phyloP scores from a whole-genome alignment of 2,888 invertebrate species.

The Polyommatus iphigenia region DNA sequence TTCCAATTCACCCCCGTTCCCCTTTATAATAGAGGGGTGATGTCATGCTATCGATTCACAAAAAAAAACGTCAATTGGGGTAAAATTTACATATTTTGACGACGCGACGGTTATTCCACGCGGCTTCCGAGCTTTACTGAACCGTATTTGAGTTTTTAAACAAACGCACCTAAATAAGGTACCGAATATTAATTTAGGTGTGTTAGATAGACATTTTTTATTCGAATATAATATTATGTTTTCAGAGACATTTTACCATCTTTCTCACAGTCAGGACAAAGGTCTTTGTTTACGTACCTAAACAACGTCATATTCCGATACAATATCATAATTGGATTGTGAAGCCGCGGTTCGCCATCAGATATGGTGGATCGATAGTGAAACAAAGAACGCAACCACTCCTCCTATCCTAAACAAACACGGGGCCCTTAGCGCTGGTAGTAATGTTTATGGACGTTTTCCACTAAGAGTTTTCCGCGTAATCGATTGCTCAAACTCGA shows the following conservation, averaged over 20 bases:
- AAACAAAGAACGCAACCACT: slow-evolving; percentile 15
- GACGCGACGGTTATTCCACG: slow-evolving; percentile 1
- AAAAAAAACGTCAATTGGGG: slow-evolving; percentile 16
- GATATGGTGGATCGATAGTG: slow-evolving; percentile 1
- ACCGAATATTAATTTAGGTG: not conserved
- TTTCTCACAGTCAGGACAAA: not conserved
- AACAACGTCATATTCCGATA: not conserved
- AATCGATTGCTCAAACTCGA: not conserved
- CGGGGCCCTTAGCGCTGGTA: not conserved
- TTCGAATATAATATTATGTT: not conserved
- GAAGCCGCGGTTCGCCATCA: slow-evolving; percentile 14
- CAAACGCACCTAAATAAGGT: not conserved
- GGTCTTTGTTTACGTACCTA: not conserved
- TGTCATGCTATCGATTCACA: slow-evolving; percentile 20
- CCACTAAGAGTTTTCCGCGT: not conserved
- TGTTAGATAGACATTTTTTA: not conserved
- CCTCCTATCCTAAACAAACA: not conserved
- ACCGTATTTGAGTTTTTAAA: not conserved
- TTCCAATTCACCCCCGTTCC: slow-evolving; percentile 6
- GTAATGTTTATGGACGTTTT: not conserved
- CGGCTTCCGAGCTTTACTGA: not conserved
- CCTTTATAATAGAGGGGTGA: slow-evolving; percentile 9
- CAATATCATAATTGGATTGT: slow-evolving; percentile 17
- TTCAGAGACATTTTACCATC: not conserved
- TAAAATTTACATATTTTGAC: slow-evolving; percentile 26